A percentile compares a stretch with the other conserved stretches of the same genome.
Evolutionary conservation across 2,113 vertebrate genomes (phyloP).

Genomic region (Rhinolophus sinicus): DNA sequence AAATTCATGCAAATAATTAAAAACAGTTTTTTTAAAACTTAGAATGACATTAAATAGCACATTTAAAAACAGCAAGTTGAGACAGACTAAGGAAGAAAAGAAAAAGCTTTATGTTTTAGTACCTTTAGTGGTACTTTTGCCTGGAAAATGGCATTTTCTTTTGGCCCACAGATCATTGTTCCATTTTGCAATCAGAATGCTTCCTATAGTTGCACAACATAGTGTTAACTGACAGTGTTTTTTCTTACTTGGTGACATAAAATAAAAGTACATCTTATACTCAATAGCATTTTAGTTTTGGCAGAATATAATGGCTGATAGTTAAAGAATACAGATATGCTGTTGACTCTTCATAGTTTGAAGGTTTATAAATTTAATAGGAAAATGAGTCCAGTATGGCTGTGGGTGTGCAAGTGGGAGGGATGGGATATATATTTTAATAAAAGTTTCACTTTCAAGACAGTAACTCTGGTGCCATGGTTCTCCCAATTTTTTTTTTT

Average conservation of each 20-base stretch:
- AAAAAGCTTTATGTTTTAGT: neutral
- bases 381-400: neutral
- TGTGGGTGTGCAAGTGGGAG: neutral
- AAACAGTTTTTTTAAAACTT: neutral
- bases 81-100: neutral
- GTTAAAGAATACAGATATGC: neutral
- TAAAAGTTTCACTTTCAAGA: neutral
- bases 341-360: neutral
- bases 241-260: neutral
- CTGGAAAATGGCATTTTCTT: neutral
- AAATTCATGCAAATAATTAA: neutral
- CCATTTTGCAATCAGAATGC: neutral
- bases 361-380: neutral
- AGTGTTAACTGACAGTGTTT: neutral
- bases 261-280: neutral
- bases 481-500: neutral
- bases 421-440: neutral
- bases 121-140: neutral
- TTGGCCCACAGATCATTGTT: neutral
- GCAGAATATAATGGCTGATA: neutral
- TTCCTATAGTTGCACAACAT: neutral
- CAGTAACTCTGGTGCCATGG: neutral
- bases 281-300: neutral
- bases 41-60: neutral
- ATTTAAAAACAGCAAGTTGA: neutral